Base-by-base conservation (phyloP, 1,140 invertebrate species). In the Caenorhabditis brenneri region DNA sequence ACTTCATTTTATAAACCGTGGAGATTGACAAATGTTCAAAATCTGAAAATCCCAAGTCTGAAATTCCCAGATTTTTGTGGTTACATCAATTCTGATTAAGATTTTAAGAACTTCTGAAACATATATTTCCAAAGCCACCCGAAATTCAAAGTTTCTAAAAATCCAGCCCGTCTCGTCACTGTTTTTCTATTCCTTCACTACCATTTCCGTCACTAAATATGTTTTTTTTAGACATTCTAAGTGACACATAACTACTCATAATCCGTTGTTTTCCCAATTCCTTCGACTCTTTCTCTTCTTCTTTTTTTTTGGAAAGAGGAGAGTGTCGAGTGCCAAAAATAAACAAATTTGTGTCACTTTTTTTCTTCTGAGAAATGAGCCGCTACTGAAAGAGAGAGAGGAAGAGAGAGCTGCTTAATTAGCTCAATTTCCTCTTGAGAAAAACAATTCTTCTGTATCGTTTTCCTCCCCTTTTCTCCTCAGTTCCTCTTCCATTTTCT, bases 341-440 rank as follows among this genome's bases (percentile, higher is more conserved):
- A 74, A 74, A 74, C 65, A 74, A 74, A 74, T 42, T 74, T 27
- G 65, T 42, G 65, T 9, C 36, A 22, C 33, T 42, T 39, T 74
- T 39, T 74, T 74, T 19, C 19, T 36, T 58, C 53, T 29, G 9
- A 58, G 49, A 51, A 51, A 19, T 51, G 53, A 10, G 24, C 29
- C 24, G n/a, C n/a, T 51, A 51, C 22, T 12, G 12, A 19, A 22
- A 10, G 3, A 1, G 9, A 16, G 4, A 15, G 53, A 24, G 9
- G 24, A 9, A 29, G 29, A 12, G 29, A 33, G 9, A 33, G 2
- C 29, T 24, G 36, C 65, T 36, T 74, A 74, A 74, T 74, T 74
- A 74, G 65, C 65, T 74, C 33, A 74, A 74, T 74, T 74, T 74
- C 33, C 33, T 65, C 4, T 36, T n/a, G 12, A 10, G 19, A 65